phyloP scores from a whole-genome alignment of 2,797 vertebrate genomes.

The Tadarida brasiliensis region DNA sequence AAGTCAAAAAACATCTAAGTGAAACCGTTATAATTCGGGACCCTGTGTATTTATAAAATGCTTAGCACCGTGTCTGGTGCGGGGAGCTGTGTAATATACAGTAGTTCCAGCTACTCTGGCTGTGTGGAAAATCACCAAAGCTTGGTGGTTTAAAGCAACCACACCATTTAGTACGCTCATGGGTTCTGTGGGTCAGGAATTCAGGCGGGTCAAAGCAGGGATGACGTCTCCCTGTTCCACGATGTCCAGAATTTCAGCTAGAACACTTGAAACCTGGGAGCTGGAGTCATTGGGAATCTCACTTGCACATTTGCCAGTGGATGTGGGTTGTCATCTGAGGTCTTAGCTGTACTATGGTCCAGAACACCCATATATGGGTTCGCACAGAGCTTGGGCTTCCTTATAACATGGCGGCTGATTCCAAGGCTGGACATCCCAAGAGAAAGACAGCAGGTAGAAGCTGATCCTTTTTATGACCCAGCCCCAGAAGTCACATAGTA shows the following conservation, averaged over 20 bases:
- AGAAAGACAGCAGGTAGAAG: neutral
- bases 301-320: accelerated
- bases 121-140: neutral
- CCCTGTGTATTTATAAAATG: neutral
- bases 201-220: neutral
- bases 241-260: neutral
- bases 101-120: neutral
- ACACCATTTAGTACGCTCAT: neutral
- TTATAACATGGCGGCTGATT: neutral
- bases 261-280: neutral
- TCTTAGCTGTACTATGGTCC: too few relatives aligned
- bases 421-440: too few relatives aligned
- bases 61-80: neutral
- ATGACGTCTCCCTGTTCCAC: neutral
- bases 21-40: neutral
- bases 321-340: neutral
- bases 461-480: neutral
- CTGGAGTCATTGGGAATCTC: neutral
- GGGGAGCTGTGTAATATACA: accelerated
- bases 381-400: neutral
- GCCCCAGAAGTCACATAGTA: neutral
- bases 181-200: too few relatives aligned
- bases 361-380: accelerated
- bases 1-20: neutral
- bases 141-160: neutral